Conservation (phyloP, 1,140 invertebrate species). For the Hylaeus volcanicus region DNA sequence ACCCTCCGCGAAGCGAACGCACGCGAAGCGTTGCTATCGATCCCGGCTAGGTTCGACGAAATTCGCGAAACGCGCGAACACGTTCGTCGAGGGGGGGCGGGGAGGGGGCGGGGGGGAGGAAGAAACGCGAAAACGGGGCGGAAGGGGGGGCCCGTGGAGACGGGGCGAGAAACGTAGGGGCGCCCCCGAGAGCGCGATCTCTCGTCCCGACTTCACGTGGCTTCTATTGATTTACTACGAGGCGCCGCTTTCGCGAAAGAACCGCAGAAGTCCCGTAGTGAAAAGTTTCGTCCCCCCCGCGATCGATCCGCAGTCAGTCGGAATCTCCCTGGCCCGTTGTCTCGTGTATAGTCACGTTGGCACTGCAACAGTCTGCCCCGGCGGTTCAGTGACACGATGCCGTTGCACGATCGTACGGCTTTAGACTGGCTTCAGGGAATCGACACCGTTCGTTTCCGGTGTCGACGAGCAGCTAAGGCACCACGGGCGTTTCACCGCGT, state of each 20-base stretch:
- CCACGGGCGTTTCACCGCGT: no score
- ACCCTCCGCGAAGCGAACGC: no score
- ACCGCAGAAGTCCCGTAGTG: constrained; percentile 46
- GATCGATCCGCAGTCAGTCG: constrained; percentile 59
- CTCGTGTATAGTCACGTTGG: constrained; percentile 60
- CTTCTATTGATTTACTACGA: constrained; percentile 63
- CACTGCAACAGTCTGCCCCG: constrained; percentile 54
- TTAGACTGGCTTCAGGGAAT: constrained; percentile 37
- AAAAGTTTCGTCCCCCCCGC: constrained; percentile 41
- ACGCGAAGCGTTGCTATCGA: no score
- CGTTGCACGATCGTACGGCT: constrained; percentile 19
- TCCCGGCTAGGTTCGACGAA: neutral
- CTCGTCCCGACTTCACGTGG: constrained; percentile 58
- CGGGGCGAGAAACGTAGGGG: neutral
- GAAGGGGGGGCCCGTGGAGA: no score
- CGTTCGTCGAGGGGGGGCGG: neutral
- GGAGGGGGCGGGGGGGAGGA: no score
- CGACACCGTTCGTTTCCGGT: constrained; percentile 35
- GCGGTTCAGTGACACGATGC: constrained; percentile 58
- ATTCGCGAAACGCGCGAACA: constrained; percentile 27
- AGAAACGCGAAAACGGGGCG: neutral
- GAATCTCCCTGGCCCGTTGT: constrained; percentile 45
- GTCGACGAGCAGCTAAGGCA: neutral
- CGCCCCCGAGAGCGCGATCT: constrained; percentile 28
- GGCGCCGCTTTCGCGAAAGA: constrained; percentile 57